Base-by-base conservation (phyloP, 2,113 vertebrate genomes). In the Menura novaehollandiae region DNA sequence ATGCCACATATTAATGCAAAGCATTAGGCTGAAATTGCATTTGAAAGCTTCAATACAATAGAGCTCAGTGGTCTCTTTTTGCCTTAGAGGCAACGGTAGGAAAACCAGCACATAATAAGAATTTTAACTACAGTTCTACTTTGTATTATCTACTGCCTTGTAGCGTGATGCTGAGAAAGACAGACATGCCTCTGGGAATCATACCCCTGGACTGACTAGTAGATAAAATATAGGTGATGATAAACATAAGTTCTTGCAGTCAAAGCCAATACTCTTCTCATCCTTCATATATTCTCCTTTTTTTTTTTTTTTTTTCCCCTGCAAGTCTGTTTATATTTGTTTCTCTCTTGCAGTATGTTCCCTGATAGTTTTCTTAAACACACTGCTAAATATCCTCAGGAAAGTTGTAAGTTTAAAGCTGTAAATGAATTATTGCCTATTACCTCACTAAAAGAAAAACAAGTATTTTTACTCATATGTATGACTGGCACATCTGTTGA, bases 121-220 rank as follows among this genome's bases (percentile, higher is more conserved):
- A 91, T 95, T 91, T 76, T 95, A 96, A 93, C 85, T 88, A 60
- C 51, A 85, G 41, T 79, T 96, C 44, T 76, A 21, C 74, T 96
- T 88, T 88, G 49, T 88, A n/a, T 86, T 94, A 76, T 73, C 53
- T 91, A n/a, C 41, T 89, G 62, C 74, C 62, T 94, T 4, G 4
- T 93, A 56, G 89, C 62, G 41, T 33, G 53, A 59, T 83, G 43
- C 43, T 89, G 91, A 64, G 69, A 91, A 72, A 87, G 77, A 66
- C 51, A 47, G 73, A 47, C 26, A 14, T 66, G 69, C 23, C 55
- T 85, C 46, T 91, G 88, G 55, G 53, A 85, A 80, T 73, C 37
- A 79, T 33, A 64, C 12, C 62, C n/a, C 27, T n/a, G 49, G 49
- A 58, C 41, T 88, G 87, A 94, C 37, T 79, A 67, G 26, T 7